Conservation (phyloP, 1,140 invertebrate genomes). For the Drosophila nebulosa region DNA sequence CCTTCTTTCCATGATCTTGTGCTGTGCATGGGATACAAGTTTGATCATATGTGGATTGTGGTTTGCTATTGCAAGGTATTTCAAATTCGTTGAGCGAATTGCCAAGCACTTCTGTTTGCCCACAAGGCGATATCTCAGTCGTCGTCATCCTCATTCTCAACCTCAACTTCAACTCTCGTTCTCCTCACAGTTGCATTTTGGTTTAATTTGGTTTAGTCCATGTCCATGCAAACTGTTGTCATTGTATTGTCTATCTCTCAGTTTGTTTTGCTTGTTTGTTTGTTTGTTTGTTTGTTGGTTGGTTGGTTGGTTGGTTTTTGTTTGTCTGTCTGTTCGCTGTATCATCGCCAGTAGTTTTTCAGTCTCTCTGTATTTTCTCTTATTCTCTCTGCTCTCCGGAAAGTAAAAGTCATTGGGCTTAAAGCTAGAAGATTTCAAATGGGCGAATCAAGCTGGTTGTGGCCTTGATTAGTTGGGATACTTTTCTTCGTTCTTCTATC, state of each 20-base stretch:
- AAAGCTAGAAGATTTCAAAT: neutral
- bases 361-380: neutral
- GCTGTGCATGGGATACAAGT: too few relatives aligned
- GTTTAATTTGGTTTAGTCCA: conserved; percentile 9
- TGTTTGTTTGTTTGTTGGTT: conserved; percentile 11
- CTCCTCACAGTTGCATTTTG: conserved; percentile 8
- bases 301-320: conserved; percentile 18
- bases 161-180: conserved; percentile 7
- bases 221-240: conserved; percentile 53
- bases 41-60: too few relatives aligned
- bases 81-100: too few relatives aligned
- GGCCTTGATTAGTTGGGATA: neutral
- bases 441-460: neutral
- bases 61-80: too few relatives aligned
- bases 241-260: conserved; percentile 46
- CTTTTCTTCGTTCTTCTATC: neutral
- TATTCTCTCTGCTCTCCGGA: conserved; percentile 7
- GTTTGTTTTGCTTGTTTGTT: conserved; percentile 17
- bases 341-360: conserved; percentile 25
- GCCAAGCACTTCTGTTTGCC: conserved; percentile 26
- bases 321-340: conserved; percentile 29
- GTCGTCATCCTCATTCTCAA: conserved; percentile 14
- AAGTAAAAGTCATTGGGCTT: conserved; percentile 49
- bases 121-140: conserved; percentile 21
- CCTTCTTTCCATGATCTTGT: too few relatives aligned